A percentile compares a stretch with the other conserved stretches of the same genome.
These are phyloP conservation scores for Mercenaria mercenaria DNA, from an alignment of 1,140 invertebrate genomes.

Conservation along the genomic window DNA sequence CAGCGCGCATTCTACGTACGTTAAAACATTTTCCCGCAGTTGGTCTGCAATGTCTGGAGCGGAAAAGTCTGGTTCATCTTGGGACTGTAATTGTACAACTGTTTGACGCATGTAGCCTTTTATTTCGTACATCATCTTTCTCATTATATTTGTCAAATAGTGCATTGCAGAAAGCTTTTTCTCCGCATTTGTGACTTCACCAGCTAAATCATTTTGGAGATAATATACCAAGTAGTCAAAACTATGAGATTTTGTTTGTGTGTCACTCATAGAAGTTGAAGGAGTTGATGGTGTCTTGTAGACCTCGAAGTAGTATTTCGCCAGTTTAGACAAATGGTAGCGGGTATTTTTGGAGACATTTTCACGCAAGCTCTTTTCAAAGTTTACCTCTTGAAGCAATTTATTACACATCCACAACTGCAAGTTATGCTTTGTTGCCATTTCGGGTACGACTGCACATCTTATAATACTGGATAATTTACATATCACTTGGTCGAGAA, in stretches of 20 bases:
- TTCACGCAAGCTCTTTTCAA: background rate
- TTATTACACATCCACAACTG: background rate
- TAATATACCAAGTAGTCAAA: background rate
- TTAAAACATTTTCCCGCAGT: no score
- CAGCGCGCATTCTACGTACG: no score
- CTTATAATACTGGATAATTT: background rate
- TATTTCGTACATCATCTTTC: background rate
- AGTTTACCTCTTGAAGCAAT: background rate
- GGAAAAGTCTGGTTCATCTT: no score
- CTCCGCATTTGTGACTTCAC: background rate
- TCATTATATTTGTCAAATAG: background rate
- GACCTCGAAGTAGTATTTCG: background rate
- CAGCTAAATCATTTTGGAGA: background rate
- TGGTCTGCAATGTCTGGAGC: no score
- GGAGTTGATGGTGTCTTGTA: background rate
- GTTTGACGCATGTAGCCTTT: background rate
- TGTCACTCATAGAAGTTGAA: background rate
- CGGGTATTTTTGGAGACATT: background rate
- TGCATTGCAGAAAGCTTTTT: background rate
- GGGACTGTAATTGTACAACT: no score
- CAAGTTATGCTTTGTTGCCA: background rate
- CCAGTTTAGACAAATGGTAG: background rate
- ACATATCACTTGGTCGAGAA: background rate
- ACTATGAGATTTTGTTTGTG: background rate
- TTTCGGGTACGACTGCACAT: background rate